Evolutionary conservation across 2,797 vertebrate genomes (phyloP), one percentile per base, ranked within the genome.

Genomic region (Todus mexicanus): DNA sequence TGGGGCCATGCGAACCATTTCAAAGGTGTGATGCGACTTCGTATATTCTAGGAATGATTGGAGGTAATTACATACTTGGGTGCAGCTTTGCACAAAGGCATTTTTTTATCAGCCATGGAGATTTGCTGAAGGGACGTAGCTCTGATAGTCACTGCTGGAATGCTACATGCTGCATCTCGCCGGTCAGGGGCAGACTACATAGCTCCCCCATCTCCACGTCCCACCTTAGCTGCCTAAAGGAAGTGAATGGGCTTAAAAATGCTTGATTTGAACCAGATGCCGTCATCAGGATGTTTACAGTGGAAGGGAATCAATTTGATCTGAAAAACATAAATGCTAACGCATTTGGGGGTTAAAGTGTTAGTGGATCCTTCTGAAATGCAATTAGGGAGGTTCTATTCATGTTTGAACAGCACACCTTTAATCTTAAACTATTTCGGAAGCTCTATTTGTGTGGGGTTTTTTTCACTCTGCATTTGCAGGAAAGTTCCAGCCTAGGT

Each of bases 401-500:
- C 72, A 7, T 5, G 3, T 31, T 76, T 59, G 72, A 91, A 48
- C 56, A 82, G 75, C 65, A n/a, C 27, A 87, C 69, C 69, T 94
- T 83, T 50, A 74, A 83, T 92, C 75, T 71, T 11, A 33, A 93
- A 50, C 65, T 82, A 15, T 59, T 69, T 54, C 84, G 71, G 64
- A 61, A 87, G 35, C 83, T 84, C 71, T 47, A 29, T 90, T 61
- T 61, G 61, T 22, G 22, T 57, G 53, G 4, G 64, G 84, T 87
- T 87, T 60, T 3, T 65, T 45, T 65, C 33, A 0, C 74, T 82
- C 77, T 88, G 56, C 64, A 54, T 93, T 93, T 85, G 75, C 78
- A 87, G 93, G 29, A 69, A 94, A 74, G 87, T 93, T 94, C 61
- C 65, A 94, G 84, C 61, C 86, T 0, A 29, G 86, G 84, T 94